A percentile compares a stretch with the other conserved stretches of the same genome.
Evolutionary conservation across 2,888 invertebrate species (phyloP).

Genomic region (Doris montereyensis): DNA sequence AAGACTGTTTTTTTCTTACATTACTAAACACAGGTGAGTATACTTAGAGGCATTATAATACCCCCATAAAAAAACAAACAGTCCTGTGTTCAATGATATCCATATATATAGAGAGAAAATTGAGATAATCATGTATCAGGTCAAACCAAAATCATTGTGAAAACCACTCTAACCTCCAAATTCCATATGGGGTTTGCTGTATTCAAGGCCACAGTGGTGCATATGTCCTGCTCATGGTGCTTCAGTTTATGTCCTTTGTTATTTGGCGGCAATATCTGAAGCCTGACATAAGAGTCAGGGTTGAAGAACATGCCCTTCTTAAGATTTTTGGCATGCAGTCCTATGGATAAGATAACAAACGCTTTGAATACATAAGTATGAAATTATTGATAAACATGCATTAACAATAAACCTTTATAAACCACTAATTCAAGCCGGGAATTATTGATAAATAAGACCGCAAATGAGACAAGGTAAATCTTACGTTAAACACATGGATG

Average conservation of each 20-base stretch:
- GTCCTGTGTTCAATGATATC: no score
- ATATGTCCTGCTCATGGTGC: constrained; percentile 72
- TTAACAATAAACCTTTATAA: neutral
- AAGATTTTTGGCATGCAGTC: constrained; percentile 72
- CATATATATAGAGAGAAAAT: no score
- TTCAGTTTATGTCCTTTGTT: constrained; percentile 57
- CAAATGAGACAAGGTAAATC: no score
- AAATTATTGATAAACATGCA: neutral
- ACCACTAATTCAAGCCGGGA: neutral
- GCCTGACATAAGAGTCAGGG: constrained; percentile 75
- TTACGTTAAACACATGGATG: no score
- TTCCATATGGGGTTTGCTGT: constrained; percentile 73
- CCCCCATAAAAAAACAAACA: no score
- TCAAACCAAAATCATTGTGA: no score
- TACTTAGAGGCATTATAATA: no score
- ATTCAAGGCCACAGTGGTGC: constrained; percentile 70
- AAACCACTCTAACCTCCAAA: constrained; percentile 55
- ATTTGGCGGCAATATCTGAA: constrained; percentile 72
- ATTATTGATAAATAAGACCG: no score
- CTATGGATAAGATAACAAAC: no score
- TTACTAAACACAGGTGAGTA: no score
- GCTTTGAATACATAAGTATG: neutral
- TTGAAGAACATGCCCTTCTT: constrained; percentile 75
- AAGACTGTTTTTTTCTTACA: no score
- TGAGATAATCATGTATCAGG: no score